Evolutionary conservation across 1,140 invertebrate species (phyloP).

Genomic region (Bombus huntii): DNA sequence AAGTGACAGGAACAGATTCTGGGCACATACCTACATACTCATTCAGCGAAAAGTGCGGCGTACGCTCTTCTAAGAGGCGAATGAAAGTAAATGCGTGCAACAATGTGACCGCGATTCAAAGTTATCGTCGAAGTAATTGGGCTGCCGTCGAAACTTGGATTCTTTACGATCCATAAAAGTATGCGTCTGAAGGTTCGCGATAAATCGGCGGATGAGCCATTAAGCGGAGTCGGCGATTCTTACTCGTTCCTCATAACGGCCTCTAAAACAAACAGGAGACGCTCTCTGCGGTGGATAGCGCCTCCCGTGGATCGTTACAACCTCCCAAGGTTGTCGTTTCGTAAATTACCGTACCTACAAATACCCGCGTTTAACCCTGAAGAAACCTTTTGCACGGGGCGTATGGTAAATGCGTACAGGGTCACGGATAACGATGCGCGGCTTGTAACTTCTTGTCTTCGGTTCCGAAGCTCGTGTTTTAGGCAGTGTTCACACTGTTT

Average conservation of each 20-base stretch:
- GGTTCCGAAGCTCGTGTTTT: background rate
- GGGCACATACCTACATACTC: background rate
- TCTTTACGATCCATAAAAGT: slow-evolving; percentile 74
- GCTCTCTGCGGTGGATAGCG: slow-evolving; percentile 22
- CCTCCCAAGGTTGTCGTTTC: slow-evolving; percentile 63
- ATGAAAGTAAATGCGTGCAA: slow-evolving; percentile 18
- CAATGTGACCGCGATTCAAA: slow-evolving; percentile 59
- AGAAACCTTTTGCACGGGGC: slow-evolving; percentile 19
- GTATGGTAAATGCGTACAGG: slow-evolving; percentile 31
- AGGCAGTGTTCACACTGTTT: background rate
- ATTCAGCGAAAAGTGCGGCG: background rate
- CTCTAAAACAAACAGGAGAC: slow-evolving; percentile 69
- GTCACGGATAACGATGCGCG: slow-evolving; percentile 59
- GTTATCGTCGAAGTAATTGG: slow-evolving; percentile 67
- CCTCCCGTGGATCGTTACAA: slow-evolving; percentile 48
- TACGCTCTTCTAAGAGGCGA: no score
- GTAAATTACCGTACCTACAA: slow-evolving; percentile 67
- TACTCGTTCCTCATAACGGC: slow-evolving; percentile 56
- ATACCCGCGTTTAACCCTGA: slow-evolving; percentile 55
- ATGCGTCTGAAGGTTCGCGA: slow-evolving; percentile 55
- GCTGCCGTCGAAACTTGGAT: slow-evolving; percentile 66
- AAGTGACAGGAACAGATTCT: background rate
- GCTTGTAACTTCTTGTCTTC: slow-evolving; percentile 45
- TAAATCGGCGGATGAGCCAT: slow-evolving; percentile 71
- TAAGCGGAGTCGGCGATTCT: slow-evolving; percentile 58